Evolutionary conservation across 1,140 invertebrate species (phyloP), one percentile per base, ranked within the genome.

Genomic region (Latrodectus geometricus): DNA sequence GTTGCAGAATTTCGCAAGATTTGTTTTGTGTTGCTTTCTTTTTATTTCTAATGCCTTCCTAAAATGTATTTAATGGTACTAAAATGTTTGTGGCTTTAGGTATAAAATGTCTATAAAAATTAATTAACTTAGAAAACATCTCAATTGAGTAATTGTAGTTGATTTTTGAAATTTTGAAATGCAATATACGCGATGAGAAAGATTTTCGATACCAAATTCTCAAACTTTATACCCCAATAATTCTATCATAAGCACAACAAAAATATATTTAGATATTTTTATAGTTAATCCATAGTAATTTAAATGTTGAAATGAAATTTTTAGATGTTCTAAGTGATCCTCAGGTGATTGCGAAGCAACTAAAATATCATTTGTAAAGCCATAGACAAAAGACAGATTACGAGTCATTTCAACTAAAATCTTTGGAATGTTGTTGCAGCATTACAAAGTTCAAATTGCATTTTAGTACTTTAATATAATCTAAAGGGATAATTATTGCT

Each of bases 281-380:
- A 91, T 76, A 70, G 88, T 90, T 8, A 92, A 52, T n/a, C 88
- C 88, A 84, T 89, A 88, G 11, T 89, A 52, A 17, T 88, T 8
- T 4, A 93, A 88, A 2, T 89, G 78, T 52, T 88, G 20, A 48
- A 93, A 90, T 5, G 93, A 88, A 35, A 84, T 50, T 15, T 81
- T 56, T 7, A 93, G 73, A 86, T 92, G 90, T n/a, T 78, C 21
- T 0, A 89, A 68, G 78, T 93, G 92, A 23, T 90, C 88, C 11
- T 90, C 88, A 72, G 87, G 88, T 23, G 83, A 84, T 8, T 89
- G 75, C 0, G 90, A 91, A 52, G 89, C 92, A 9, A 94, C 89
- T 4, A 93, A 89, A 52, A 80, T 52, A 23, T 80, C 78, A 70
- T 80, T 66, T 11, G 50, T 70, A 12, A 80, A 80, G 15, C 3